These are phyloP conservation scores for Chrysina gloriosa DNA, from an alignment of 2,888 invertebrate species.

Conservation along the genomic window DNA sequence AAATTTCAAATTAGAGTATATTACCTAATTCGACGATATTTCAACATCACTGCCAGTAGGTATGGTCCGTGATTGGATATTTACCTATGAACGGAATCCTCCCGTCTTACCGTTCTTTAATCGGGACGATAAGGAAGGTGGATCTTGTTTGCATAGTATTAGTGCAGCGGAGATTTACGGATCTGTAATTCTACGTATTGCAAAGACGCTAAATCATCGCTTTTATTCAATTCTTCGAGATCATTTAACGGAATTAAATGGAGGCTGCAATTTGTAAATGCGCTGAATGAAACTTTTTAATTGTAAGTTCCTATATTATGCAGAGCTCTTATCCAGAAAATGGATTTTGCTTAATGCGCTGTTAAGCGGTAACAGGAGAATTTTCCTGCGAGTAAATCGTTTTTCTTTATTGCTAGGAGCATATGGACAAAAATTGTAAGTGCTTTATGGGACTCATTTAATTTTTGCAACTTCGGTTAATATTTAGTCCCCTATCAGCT, in stretches of 20 bases:
- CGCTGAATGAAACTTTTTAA: background rate
- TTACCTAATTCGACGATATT: no score
- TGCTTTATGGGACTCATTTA: no score
- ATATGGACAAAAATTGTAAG: no score
- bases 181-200: constrained; percentile 17
- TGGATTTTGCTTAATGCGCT: no score
- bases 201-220: constrained; percentile 25
- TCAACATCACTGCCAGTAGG: no score
- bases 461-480: no score
- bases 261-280: background rate
- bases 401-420: no score
- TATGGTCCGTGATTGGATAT: background rate
- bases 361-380: no score
- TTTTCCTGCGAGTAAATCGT: no score
- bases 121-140: background rate
- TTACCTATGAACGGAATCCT: background rate
- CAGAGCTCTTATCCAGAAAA: background rate
- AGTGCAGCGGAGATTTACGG: background rate
- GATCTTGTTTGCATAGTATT: constrained; percentile 28
- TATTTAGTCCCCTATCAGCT: no score
- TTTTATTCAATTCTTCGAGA: constrained; percentile 9
- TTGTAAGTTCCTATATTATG: background rate
- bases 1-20: no score
- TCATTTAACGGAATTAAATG: background rate
- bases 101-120: background rate